A percentile compares a stretch with the other conserved stretches of the same genome.
Conservation (phyloP, 1,140 invertebrate genomes). For the Chironomus tepperi region DNA sequence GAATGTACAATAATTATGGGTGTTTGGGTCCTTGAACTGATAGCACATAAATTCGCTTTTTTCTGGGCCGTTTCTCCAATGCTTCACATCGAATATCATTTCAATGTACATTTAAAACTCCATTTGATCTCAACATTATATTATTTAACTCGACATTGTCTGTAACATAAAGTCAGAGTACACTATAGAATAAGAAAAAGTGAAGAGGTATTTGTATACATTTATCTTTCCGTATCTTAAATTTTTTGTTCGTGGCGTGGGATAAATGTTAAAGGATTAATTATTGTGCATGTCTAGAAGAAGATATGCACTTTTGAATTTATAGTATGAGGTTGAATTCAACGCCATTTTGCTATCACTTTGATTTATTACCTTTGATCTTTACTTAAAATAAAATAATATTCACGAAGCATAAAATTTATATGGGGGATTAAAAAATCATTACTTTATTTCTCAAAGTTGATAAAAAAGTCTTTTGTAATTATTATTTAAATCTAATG, state of each 20-base stretch:
- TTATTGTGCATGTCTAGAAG: constrained; percentile 7
- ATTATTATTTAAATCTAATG: background rate
- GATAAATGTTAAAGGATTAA: constrained; percentile 9
- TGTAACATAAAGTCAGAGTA: background rate
- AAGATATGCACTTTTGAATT: constrained; percentile 1
- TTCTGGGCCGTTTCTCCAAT: background rate
- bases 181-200: background rate
- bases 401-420: background rate
- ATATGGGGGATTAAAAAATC: background rate
- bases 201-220: background rate
- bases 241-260: background rate
- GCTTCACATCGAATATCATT: background rate
- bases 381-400: background rate
- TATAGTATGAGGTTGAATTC: background rate
- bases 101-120: constrained; percentile 9
- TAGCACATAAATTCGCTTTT: constrained; percentile 17
- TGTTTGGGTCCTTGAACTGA: constrained; percentile 22
- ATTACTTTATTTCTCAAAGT: background rate
- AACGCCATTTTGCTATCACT: constrained; percentile 3
- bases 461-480: background rate
- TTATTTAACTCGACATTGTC: constrained; percentile 12
- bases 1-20: constrained; percentile 6
- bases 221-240: constrained; percentile 1
- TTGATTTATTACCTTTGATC: constrained; percentile 14
- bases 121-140: constrained; percentile 8